Evolutionary conservation across 2,888 invertebrate species (phyloP), one percentile per base, ranked within the genome.

Genomic region (Orthosia incerta): DNA sequence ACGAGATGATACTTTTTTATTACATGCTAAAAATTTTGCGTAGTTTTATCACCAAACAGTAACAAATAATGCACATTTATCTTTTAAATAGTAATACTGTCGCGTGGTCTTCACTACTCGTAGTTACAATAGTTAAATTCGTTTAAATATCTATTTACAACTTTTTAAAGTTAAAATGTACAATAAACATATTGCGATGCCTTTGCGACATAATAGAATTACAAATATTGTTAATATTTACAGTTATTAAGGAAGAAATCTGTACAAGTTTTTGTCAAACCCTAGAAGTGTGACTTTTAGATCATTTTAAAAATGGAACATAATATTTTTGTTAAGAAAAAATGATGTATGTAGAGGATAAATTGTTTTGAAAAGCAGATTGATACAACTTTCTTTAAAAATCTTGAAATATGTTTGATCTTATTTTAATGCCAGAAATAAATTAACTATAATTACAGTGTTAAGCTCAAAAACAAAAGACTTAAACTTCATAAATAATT

Each of bases 81-180:
- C 64, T 72, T 65, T 71, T 60, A 61, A 61, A 70, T 79, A 70
- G 55, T 80, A 76, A 77, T 77, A 79, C 71, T 80, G 78, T 77
- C 80, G 90, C 92, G 92, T 92, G 91, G 91, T 91, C 85, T 83
- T 85, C 89, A 88, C 91, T 92, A 93, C 89, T 79, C 71, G 85
- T 90, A 90, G 86, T 92, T 94, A 93, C 89, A 91, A 91, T 94
- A 93, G 89, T 94, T 95, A 95, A 95, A 95, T 95, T 95, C 95
- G 95, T 95, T 95, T 95, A 95, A 95, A 94, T 95, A 95, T 94
- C 91, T 96, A 95, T 96, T 90, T 95, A 95, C 95, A 95, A 88
- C 90, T 89, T 74, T 74, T 87, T 88, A 88, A 86, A 85, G 83
- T 90, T 90, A 91, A 78, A 91, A 91, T 91, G 83, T 93, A 93